These are phyloP conservation scores for Argentina silus DNA, from an alignment of 2,797 vertebrate species.

Conservation along the genomic window DNA sequence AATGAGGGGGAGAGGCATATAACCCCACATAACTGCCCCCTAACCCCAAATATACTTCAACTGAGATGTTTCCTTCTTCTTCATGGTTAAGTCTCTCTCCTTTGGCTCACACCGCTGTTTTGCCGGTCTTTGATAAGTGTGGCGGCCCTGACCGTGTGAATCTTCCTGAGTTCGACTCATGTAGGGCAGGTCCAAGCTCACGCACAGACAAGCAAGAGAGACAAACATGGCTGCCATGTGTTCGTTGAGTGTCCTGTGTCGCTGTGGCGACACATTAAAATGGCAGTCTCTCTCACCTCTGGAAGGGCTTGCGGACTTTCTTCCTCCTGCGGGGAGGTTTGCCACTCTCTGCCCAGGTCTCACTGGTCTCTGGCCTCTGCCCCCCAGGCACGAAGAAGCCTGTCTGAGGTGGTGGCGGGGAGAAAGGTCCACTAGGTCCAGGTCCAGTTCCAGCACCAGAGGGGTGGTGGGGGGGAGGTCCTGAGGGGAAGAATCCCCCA, in stretches of 20 bases:
- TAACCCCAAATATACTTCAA: slow-evolving; percentile 48
- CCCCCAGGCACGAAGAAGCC: slow-evolving; percentile 71
- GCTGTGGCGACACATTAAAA: slow-evolving; percentile 27
- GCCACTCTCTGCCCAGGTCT: slow-evolving; percentile 72
- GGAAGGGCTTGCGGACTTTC: slow-evolving; percentile 92
- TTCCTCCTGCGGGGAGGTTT: slow-evolving; percentile 81
- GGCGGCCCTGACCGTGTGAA: slow-evolving; percentile 37
- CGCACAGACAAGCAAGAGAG: slow-evolving; percentile 57
- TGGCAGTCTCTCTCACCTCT: slow-evolving; percentile 78
- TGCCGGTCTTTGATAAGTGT: slow-evolving; percentile 11
- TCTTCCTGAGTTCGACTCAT: slow-evolving; percentile 46
- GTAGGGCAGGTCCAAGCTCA: slow-evolving; percentile 47
- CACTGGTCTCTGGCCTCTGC: slow-evolving; percentile 70
- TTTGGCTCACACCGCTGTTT: slow-evolving; percentile 31
- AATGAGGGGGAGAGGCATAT: slow-evolving; percentile 62
- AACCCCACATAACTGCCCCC: slow-evolving; percentile 47
- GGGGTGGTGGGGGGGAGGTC: slow-evolving; percentile 59
- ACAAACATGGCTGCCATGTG: slow-evolving; percentile 64
- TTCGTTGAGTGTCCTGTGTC: slow-evolving; percentile 48
- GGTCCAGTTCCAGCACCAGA: slow-evolving; percentile 47
- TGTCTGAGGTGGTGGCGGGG: slow-evolving; percentile 69
- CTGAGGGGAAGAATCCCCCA: slow-evolving; percentile 81
- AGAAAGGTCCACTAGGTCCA: slow-evolving; percentile 69
- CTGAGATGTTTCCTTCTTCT: slow-evolving; percentile 40
- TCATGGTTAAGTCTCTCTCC: slow-evolving; percentile 34